Percentiles rank a stretch among this genome's conserved stretches.
Conservation (phyloP, 1,140 invertebrate genomes). For the Drosophila baimaii region DNA sequence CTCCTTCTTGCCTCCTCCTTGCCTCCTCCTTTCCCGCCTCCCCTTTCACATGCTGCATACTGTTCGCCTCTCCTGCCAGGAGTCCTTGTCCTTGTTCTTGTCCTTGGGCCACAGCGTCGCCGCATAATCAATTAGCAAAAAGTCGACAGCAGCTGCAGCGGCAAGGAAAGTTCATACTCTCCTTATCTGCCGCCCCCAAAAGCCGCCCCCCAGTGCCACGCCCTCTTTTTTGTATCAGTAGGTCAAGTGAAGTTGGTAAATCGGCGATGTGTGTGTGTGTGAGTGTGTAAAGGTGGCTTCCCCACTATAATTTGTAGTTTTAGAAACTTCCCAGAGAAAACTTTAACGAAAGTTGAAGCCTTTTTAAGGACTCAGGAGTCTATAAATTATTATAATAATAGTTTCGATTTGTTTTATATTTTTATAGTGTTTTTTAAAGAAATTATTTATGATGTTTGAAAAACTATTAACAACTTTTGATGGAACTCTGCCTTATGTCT, state of each 20-base stretch:
- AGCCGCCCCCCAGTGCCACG: conserved; percentile 10
- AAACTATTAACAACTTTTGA: no score
- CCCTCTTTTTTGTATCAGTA: conserved; percentile 30
- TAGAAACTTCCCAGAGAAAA: neutral
- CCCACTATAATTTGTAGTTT: conserved; percentile 4
- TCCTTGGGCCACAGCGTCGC: conserved; percentile 45
- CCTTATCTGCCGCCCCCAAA: conserved; percentile 5
- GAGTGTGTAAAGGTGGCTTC: neutral
- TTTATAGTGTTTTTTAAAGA: no score
- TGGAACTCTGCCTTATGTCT: no score
- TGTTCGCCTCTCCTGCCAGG: conserved; percentile 1
- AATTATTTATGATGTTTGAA: no score
- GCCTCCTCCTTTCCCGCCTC: neutral
- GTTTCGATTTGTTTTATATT: neutral
- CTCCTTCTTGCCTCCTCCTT: neutral
- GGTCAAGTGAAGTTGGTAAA: conserved; percentile 29
- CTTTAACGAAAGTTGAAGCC: neutral
- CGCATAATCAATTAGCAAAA: conserved; percentile 50
- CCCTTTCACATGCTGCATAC: neutral
- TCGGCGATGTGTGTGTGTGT: neutral
- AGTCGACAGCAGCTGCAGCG: neutral
- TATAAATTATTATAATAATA: no score
- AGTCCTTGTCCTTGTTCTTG: conserved; percentile 40
- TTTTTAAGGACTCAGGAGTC: neutral
- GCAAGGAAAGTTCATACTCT: conserved; percentile 30